Base-by-base conservation (phyloP, 2,888 invertebrate genomes). In the Mesorhabditis sp. region DNA sequence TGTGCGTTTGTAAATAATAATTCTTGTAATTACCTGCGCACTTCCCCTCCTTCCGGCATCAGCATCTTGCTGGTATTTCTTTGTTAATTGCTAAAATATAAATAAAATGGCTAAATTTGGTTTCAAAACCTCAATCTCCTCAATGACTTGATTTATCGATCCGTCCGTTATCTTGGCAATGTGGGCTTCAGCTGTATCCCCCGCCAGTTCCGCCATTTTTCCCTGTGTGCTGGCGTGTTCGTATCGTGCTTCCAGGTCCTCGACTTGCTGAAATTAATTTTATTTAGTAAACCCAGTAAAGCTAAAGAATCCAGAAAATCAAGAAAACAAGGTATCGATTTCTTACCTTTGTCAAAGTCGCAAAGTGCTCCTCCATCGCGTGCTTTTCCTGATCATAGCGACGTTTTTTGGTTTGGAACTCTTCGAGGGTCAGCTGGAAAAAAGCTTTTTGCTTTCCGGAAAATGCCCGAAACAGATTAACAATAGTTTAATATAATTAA, bases 1-100 rank as follows among this genome's bases (percentile, higher is more conserved):
- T 13, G 7, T 50, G 10, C 58, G 0, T 28, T 28, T 28, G 28
- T 28, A 28, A 28, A 28, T 28, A 28, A 28, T 28, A 28, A 28
- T 28, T 28, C 28, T 28, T n/a, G 7, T 50, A 13, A 10, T n/a
- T 13, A 50, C 58, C 58, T 50, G 58, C 58, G 10, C 58, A 2
- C 58, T n/a, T 50, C 58, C 58, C n/a, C 58, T 50, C n/a, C n/a
- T 10, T 50, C n/a, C 10, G 7, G 58, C n/a, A 50, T 50, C 58
- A 50, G 58, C 58, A 2, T 50, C 58, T 50, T 50, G 58, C n/a
- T 50, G 58, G n/a, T 50, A 50, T 50, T 50, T 50, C 58, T 50
- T 10, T n/a, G 58, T 50, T 10, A 50, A n/a, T 13, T 50, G 10
- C 58, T 50, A 10, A 28, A 28, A 28, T 28, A 28, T 28, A 28